Evolutionary conservation across 1,140 invertebrate species (phyloP).

Genomic region (Probaryconus sp.): DNA sequence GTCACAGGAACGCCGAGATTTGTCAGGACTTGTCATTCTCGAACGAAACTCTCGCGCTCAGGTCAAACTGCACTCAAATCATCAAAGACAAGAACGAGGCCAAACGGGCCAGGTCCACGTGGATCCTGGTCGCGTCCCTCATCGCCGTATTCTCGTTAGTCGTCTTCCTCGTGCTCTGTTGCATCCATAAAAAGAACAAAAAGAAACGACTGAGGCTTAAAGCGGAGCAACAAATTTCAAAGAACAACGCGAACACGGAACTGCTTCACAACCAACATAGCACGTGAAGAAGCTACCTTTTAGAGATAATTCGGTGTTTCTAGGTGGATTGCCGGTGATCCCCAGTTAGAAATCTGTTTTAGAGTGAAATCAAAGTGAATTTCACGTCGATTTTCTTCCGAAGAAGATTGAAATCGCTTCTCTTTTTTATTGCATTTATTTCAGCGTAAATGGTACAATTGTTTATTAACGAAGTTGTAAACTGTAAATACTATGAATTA

Average conservation of each 20-base stretch:
- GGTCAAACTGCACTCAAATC: slow-evolving; percentile 59
- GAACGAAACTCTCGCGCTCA: slow-evolving; percentile 63
- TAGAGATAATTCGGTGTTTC: no score
- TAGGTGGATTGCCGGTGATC: no score
- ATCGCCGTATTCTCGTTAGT: slow-evolving; percentile 59
- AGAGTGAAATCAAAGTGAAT: slow-evolving; percentile 21
- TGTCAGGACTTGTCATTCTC: slow-evolving; percentile 44
- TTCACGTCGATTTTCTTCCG: neutral
- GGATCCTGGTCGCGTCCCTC: slow-evolving; percentile 70
- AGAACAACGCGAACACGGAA: slow-evolving; percentile 70
- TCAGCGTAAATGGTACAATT: no score
- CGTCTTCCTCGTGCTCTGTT: slow-evolving; percentile 66
- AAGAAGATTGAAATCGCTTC: no score
- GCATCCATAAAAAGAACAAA: slow-evolving; percentile 70
- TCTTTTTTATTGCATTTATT: no score
- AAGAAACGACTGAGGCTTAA: slow-evolving; percentile 60
- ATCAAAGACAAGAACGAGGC: slow-evolving; percentile 54
- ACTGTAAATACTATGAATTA: no score
- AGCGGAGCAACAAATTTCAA: slow-evolving; percentile 65
- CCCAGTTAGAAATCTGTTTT: no score
- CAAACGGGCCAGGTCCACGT: slow-evolving; percentile 64
- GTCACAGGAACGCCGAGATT: neutral
- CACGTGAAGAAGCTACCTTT: slow-evolving; percentile 37
- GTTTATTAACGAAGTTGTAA: no score
- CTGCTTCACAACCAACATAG: slow-evolving; percentile 62